Evolutionary conservation across 2,113 vertebrate species (phyloP).

Genomic region (Plecotus auritus): DNA sequence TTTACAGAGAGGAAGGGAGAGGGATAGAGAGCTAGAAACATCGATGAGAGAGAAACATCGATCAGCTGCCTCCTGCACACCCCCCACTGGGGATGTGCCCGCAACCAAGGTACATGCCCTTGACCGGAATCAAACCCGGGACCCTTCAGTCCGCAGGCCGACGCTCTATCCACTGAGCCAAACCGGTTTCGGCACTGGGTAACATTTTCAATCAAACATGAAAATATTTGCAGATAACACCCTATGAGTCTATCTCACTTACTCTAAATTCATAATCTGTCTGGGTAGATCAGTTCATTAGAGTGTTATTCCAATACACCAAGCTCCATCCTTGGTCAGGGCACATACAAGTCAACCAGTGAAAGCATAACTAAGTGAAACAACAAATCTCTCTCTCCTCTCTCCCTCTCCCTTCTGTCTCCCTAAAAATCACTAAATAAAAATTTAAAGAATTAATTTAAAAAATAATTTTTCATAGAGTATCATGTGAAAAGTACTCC

Average conservation of each 20-base stretch:
- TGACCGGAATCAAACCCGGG: too few species aligned
- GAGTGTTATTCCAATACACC: neutral
- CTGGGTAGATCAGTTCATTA: neutral
- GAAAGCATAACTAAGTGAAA: neutral
- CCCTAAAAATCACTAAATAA: neutral
- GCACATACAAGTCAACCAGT: neutral
- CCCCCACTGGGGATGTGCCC: too few species aligned
- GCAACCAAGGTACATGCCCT: too few species aligned
- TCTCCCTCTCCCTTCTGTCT: neutral
- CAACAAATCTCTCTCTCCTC: neutral
- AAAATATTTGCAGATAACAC: constrained; percentile 1
- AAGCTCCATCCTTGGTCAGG: neutral
- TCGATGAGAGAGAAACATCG: too few species aligned
- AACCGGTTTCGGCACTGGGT: too few species aligned
- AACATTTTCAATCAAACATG: neutral
- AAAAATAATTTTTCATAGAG: neutral
- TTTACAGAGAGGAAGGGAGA: too few species aligned
- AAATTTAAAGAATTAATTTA: neutral
- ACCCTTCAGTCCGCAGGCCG: too few species aligned
- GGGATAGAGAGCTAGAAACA: too few species aligned
- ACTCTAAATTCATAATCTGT: neutral
- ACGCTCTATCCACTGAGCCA: too few species aligned
- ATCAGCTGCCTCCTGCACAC: too few species aligned
- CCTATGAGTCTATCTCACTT: neutral
- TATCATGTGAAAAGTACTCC: neutral